phyloP scores from a whole-genome alignment of 2,797 vertebrate species.

The Hirundo rustica region DNA sequence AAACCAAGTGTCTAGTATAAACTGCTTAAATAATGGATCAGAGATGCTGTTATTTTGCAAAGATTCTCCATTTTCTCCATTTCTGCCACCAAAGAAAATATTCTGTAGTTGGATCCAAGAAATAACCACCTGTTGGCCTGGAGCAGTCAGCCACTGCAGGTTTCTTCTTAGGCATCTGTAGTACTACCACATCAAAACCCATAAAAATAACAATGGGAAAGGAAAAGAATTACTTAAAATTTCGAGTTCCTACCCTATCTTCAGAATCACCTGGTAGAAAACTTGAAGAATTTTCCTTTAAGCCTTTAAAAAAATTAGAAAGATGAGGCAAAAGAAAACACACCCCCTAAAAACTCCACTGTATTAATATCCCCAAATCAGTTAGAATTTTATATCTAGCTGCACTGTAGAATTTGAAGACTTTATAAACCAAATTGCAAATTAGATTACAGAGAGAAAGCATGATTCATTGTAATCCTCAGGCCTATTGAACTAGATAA shows the following conservation, averaged over 20 bases:
- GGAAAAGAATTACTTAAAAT: background rate
- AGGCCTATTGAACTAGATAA: background rate
- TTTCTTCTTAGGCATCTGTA: background rate
- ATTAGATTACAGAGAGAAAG: background rate
- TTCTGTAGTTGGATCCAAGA: background rate
- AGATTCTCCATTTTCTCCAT: background rate
- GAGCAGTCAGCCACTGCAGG: rapidly evolving
- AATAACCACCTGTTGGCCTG: background rate
- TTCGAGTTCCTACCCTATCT: background rate
- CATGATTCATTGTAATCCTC: conserved; percentile 30
- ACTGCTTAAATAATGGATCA: background rate
- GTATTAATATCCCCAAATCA: background rate
- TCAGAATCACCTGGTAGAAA: background rate
- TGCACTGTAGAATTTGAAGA: background rate
- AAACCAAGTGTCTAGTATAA: background rate
- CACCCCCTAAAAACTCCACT: rapidly evolving
- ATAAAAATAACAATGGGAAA: background rate
- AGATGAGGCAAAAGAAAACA: background rate
- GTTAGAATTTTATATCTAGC: background rate
- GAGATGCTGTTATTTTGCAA: background rate
- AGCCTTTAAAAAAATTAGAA: background rate
- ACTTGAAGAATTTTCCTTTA: background rate
- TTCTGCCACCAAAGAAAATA: background rate
- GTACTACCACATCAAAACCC: background rate
- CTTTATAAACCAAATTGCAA: background rate